Conservation (phyloP, 2,888 invertebrate species). For the Pseudeuparius sepicola region DNA sequence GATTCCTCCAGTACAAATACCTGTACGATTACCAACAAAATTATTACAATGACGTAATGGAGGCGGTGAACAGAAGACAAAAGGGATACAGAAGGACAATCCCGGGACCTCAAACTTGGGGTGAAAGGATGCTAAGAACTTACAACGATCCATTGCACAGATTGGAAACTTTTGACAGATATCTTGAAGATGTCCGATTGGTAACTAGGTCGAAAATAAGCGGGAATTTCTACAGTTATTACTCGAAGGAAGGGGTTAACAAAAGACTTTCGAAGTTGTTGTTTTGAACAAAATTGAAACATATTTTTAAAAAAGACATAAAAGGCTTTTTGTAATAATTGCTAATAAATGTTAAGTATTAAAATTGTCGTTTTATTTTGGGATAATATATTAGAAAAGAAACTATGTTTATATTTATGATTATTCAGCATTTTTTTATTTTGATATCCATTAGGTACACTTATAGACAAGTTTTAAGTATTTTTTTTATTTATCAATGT, state of each 20-base stretch:
- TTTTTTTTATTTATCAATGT: too few relatives aligned
- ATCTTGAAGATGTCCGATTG: slow-evolving; percentile 34
- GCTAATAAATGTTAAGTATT: too few relatives aligned
- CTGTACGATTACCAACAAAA: slow-evolving; percentile 70
- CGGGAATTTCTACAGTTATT: slow-evolving; percentile 52
- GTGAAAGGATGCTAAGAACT: slow-evolving; percentile 62
- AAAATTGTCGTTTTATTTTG: too few relatives aligned
- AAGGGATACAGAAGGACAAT: slow-evolving; percentile 51
- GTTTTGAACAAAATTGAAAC: slow-evolving; percentile 17
- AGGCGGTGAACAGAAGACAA: slow-evolving; percentile 62
- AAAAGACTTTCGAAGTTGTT: slow-evolving; percentile 46
- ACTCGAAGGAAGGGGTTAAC: slow-evolving; percentile 58
- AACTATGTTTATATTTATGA: too few relatives aligned
- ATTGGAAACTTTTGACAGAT: slow-evolving; percentile 23
- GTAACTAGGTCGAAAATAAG: slow-evolving; percentile 52
- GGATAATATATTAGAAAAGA: too few relatives aligned
- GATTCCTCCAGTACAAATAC: slow-evolving; percentile 66
- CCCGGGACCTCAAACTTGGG: slow-evolving; percentile 71
- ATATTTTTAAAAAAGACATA: too few relatives aligned
- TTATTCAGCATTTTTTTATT: too few relatives aligned
- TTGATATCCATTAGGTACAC: too few relatives aligned
- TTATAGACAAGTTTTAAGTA: too few relatives aligned
- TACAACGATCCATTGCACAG: slow-evolving; percentile 39
- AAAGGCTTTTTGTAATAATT: too few relatives aligned
- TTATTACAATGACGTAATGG: slow-evolving; percentile 72